Evolutionary conservation across 2,888 invertebrate genomes (phyloP).

Genomic region (Ptychoptera albimana): DNA sequence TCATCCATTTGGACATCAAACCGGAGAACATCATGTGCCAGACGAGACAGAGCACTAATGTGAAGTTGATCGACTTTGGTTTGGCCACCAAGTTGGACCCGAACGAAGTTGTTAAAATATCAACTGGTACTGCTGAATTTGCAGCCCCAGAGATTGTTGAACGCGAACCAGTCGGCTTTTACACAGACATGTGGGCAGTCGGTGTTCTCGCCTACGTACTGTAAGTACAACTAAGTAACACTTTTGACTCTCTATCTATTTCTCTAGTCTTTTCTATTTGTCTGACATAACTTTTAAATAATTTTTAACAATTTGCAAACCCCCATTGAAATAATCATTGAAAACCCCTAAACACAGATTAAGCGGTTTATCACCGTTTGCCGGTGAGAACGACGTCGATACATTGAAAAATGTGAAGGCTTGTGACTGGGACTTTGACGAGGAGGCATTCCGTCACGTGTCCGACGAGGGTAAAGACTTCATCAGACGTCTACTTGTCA

Average conservation of each 20-base stretch:
- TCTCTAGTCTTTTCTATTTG: neutral
- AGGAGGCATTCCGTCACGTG: slow-evolving; percentile 83
- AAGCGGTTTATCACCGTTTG: slow-evolving; percentile 96
- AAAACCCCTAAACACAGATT: slow-evolving; percentile 45
- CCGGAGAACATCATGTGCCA: slow-evolving; percentile 99
- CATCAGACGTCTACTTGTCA: slow-evolving; percentile 77
- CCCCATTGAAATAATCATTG: slow-evolving; percentile 5
- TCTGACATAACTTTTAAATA: too few relatives aligned
- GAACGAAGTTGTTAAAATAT: slow-evolving; percentile 96
- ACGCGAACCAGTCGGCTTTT: slow-evolving; percentile 96
- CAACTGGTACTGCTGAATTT: slow-evolving; percentile 98
- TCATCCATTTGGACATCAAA: slow-evolving; percentile 92
- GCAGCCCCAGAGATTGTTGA: slow-evolving; percentile 99
- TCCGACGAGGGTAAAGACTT: slow-evolving; percentile 98
- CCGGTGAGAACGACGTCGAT: slow-evolving; percentile 96
- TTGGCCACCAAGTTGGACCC: slow-evolving; percentile 95
- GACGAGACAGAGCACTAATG: slow-evolving; percentile 83
- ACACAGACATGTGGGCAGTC: slow-evolving; percentile 99
- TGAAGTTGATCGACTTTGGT: slow-evolving; percentile 99
- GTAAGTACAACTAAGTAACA: slow-evolving; percentile 45
- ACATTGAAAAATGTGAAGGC: slow-evolving; percentile 96
- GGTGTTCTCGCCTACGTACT: slow-evolving; percentile 97
- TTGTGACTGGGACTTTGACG: slow-evolving; percentile 99
- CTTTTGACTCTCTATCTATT: neutral
- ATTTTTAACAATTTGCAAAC: slow-evolving; percentile 1